A percentile compares a stretch with the other conserved stretches of the same genome.
Evolutionary conservation across 2,797 vertebrate species (phyloP).

Genomic region (Sylvilagus floridanus): DNA sequence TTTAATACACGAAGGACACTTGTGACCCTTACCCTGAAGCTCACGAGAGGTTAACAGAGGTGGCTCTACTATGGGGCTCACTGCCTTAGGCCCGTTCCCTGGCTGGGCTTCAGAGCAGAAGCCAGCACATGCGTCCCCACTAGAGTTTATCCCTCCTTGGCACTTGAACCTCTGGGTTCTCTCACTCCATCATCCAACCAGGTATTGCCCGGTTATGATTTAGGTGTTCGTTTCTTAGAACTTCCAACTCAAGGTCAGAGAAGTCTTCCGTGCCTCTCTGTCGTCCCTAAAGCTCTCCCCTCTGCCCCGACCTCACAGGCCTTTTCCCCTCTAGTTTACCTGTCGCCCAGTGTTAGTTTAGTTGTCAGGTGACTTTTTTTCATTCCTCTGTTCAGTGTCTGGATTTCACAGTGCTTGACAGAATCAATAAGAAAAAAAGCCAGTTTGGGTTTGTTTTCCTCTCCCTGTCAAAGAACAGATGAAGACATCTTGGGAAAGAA

Average conservation of each 20-base stretch:
- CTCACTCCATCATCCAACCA: neutral
- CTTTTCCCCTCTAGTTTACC: neutral
- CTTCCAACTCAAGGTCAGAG: neutral
- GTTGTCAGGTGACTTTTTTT: slow-evolving; percentile 62
- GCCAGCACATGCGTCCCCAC: neutral
- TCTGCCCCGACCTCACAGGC: neutral
- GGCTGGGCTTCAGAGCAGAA: neutral
- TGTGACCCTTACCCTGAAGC: neutral
- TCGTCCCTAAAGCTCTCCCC: neutral
- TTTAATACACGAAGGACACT: neutral
- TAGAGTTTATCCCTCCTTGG: neutral
- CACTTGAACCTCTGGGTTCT: neutral
- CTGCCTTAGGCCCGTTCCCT: neutral
- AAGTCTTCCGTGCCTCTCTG: neutral
- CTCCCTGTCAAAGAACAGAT: slow-evolving; percentile 64
- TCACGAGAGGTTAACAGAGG: neutral
- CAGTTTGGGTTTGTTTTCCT: slow-evolving; percentile 2
- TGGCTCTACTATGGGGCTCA: neutral
- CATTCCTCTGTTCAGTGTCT: slow-evolving; percentile 59
- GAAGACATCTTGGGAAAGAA: slow-evolving; percentile 71
- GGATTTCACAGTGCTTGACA: slow-evolving; percentile 69
- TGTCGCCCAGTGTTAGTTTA: neutral
- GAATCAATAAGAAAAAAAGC: slow-evolving; percentile 68
- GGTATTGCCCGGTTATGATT: neutral
- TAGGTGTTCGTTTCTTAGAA: neutral